Evolutionary conservation across 2,888 invertebrate species (phyloP), one percentile per base, ranked within the genome.

Genomic region (Callyntrura guangdongensis): DNA sequence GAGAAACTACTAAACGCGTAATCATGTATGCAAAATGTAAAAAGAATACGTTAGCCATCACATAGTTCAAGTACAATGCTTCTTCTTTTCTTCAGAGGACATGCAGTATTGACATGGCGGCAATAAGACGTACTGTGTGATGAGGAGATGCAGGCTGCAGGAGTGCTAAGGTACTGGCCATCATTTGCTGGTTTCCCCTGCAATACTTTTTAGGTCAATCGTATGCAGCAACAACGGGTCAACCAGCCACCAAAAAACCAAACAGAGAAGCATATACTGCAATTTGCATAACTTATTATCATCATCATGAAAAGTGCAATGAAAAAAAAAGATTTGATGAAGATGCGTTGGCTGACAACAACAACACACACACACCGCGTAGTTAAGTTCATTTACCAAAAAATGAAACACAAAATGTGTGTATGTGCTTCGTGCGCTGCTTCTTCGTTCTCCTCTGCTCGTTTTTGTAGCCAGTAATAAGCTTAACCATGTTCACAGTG

Each of bases 201-300:
- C 74, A 45, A 86, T 72, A 72, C 61, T 82, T 89, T 89, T 89
- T 89, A 69, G 89, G 89, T 89, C 79, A 89, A 89, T 89, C 69
- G 64, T 85, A 89, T 89, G 89, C 85, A 89, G 20, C 20, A 77
- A 64, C 53, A 82, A 81, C 81, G 53, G 79, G 88, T 88, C 88
- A 88, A 25, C 67, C 36, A 87, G 69, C 87, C 20, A 86, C 27
- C 69, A 84, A 64, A 79, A 84, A 67, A 59, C 36, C 74, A 86
- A 86, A 72, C 81, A 59, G 61, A 59, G 81, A 81, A 61, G 82
- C 45, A 64, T 64, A n/a, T 12, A 45, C 14, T 69, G 77, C 53
- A 85, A 86, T 86, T 86, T 86, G 61, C 86, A 86, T 86, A 86
- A 82, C 56, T 72, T 86, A 86, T 61, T 77, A 61, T 61, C 86